Evolutionary conservation across 2,797 vertebrate genomes (phyloP), one percentile per base, ranked within the genome.

Genomic region (Calcarius lapponicus): DNA sequence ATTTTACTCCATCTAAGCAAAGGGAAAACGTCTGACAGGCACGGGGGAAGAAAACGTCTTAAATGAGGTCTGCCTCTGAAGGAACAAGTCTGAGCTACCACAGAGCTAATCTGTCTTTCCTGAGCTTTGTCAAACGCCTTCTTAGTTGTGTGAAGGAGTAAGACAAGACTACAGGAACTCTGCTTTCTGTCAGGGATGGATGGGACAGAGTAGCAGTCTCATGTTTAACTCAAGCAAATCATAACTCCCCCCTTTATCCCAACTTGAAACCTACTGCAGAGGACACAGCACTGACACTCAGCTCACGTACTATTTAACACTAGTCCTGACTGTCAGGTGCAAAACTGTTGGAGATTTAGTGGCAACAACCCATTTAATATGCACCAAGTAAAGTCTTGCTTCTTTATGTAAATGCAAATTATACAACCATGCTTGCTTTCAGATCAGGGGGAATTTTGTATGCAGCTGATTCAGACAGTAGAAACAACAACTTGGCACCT

Each of bases 401-500:
- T 72, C 62, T 72, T 91, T 45, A 75, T 38, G 47, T 40, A 85
- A 67, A 91, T 62, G 36, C 43, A 86, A 80, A 61, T 56, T 51
- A 60, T 38, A 79, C 43, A 83, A 54, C 43, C 31, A 17, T 13
- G 13, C 57, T 65, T 47, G 36, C 67, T 85, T 91, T 82, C 64
- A 85, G 67, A 88, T 50, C 14, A 20, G 29, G 24, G 17, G 32
- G 19, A 89, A 67, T 82, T 94, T 28, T 53, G 36, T 32, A 89
- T 94, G 82, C 84, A 64, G 20, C 64, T 48, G 62, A 70, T 58
- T 73, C 71, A 74, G 75, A 66, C 18, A 67, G 45, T 6, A 61
- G 29, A 64, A 93, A 40, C 25, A 92, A 76, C 47, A 62, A 54
- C 47, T 79, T 88, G 57, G 79, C 88, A 93, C 85, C 69, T 70